phyloP scores from a whole-genome alignment of 2,888 invertebrate species.

The Tipula vernalis region DNA sequence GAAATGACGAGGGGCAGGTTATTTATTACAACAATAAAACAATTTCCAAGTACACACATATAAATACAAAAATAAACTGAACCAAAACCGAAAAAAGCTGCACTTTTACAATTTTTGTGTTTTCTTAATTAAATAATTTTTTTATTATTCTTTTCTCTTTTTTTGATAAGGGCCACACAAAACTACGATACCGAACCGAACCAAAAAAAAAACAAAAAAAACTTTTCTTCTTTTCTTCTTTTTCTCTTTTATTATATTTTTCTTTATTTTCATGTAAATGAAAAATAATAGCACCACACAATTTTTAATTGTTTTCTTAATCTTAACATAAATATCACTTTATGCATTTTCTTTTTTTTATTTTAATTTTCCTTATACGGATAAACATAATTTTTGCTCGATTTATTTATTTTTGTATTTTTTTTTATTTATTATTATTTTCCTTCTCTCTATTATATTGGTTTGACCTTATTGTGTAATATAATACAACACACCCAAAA shows the following conservation, averaged over 20 bases:
- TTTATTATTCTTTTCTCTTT: not conserved
- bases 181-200: not conserved
- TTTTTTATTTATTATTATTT: not conserved
- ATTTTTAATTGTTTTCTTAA: not conserved
- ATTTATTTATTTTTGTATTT: not conserved
- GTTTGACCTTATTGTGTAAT: constrained; percentile 4
- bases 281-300: constrained; percentile 4
- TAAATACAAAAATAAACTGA: not conserved
- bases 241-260: not conserved
- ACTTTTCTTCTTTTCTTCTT: not conserved
- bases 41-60: not conserved
- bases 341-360: not conserved
- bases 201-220: not conserved
- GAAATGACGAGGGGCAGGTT: not conserved
- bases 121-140: not conserved
- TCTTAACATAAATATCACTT: constrained; percentile 4
- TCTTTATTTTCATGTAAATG: not conserved
- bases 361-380: not conserved
- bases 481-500: constrained; percentile 4
- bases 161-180: not conserved
- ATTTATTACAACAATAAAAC: not conserved
- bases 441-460: not conserved
- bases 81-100: not conserved
- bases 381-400: not conserved
- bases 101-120: not conserved